Evolutionary conservation across 92 coral and sea anemone genomes (phyloP), one percentile per base, ranked within the genome.

Genomic region (Porites divaricata): DNA sequence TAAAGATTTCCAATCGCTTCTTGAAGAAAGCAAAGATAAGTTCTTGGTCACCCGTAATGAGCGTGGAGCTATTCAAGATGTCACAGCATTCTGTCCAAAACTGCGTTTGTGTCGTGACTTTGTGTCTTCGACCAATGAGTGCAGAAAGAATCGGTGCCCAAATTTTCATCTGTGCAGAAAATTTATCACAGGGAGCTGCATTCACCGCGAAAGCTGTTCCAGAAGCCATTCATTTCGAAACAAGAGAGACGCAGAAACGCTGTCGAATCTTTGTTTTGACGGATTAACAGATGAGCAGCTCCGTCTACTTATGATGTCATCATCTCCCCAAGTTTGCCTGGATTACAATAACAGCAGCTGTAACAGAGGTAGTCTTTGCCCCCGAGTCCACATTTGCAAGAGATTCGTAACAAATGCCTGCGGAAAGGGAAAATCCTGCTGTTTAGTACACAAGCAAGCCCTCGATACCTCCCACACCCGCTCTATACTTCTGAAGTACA

Each of bases 271-370:
- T 17, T 1, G 20, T 1, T 48, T 77, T 8, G 70, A 77, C 28
- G 53, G 20, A 17, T 17, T 77, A 5, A 77, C 81, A 12, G 48
- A 77, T 48, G 81, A 48, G 13, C 70, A 77, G 20, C 81, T 77
- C 26, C 61, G 81, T 21, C 70, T 62, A 16, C 71, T 77, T 26
- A 48, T 77, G 81, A 28, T 77, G 26, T 22, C 59, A 1, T 77
- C 81, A 35, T 77, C 70, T 62, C 81, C 70, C 4, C 81, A 63
- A 48, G 81, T 77, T 62, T 77, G 81, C 41, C 62, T 20, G 13
- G 56, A 50, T 61, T 77, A 77, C 45, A 77, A 77, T 53, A 15
- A 41, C 35, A 58, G 71, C 15, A 48, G 49, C 41, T 77, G 81
- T 13, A 77, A 20, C 70, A 48, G 20, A 21, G 59, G 2, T 58